Conservation (phyloP, 2,113 vertebrate species). For the Nestor notabilis region DNA sequence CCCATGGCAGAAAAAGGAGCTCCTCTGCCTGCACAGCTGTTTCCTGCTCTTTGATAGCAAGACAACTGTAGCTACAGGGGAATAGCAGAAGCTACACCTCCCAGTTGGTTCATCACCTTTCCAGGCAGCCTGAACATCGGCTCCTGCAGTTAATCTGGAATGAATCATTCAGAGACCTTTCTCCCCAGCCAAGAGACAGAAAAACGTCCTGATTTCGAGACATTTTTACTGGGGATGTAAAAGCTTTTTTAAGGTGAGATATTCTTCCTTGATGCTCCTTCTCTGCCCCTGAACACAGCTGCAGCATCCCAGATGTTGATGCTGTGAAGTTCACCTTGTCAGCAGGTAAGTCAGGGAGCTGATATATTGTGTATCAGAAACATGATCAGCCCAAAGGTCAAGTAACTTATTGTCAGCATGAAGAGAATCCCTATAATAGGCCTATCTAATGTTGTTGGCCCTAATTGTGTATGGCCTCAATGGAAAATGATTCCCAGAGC, state of each 20-base stretch:
- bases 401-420: neutral
- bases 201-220: neutral
- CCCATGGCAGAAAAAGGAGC: rapidly evolving
- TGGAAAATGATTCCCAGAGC: neutral
- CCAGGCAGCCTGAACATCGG: neutral
- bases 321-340: neutral
- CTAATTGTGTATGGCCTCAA: neutral
- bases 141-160: neutral
- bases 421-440: neutral
- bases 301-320: neutral
- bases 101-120: neutral
- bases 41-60: neutral
- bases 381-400: neutral
- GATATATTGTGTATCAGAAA: neutral
- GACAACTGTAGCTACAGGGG: neutral
- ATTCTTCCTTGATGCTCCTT: neutral
- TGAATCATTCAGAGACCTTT: neutral
- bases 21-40: neutral
- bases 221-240: neutral
- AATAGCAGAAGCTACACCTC: neutral
- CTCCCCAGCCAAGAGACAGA: neutral
- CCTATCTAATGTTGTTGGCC: neutral
- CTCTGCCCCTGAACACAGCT: neutral
- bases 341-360: neutral
- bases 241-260: neutral